Evolutionary conservation across 2,113 vertebrate genomes (phyloP).

Genomic region (Macroglossus sobrinus): DNA sequence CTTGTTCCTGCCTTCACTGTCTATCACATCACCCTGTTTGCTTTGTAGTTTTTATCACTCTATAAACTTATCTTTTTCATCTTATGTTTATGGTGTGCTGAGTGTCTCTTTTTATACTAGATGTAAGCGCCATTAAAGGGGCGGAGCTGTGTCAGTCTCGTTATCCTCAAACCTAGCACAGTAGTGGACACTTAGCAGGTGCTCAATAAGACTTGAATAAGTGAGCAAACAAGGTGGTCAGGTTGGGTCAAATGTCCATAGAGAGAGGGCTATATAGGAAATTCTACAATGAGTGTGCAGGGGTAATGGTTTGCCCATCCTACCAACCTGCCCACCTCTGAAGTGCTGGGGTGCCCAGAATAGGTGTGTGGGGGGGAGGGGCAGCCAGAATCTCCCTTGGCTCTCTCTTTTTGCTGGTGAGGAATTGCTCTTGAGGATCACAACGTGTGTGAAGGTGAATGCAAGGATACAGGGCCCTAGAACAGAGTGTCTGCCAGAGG

Average conservation of each 20-base stretch:
- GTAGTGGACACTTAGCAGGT: neutral
- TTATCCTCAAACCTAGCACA: neutral
- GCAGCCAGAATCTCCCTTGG: neutral
- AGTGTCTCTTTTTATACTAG: neutral
- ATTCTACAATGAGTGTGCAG: neutral
- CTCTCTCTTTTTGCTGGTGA: neutral
- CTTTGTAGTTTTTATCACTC: neutral
- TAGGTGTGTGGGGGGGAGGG: accelerated
- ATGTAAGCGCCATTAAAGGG: neutral
- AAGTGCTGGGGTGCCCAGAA: neutral
- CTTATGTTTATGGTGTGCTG: neutral
- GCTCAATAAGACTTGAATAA: conserved; percentile 15
- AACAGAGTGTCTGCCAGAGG: neutral
- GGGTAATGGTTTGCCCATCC: neutral
- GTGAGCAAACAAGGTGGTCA: neutral
- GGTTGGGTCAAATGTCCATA: neutral
- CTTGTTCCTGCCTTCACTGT: neutral
- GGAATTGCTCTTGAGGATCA: neutral
- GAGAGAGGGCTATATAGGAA: neutral
- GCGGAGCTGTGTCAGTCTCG: neutral
- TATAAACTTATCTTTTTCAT: neutral
- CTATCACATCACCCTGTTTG: neutral
- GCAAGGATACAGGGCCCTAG: neutral
- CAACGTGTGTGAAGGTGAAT: neutral
- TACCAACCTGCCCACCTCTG: neutral